Base-by-base conservation (phyloP, 2,888 invertebrate genomes). In the Acronicta psi region DNA sequence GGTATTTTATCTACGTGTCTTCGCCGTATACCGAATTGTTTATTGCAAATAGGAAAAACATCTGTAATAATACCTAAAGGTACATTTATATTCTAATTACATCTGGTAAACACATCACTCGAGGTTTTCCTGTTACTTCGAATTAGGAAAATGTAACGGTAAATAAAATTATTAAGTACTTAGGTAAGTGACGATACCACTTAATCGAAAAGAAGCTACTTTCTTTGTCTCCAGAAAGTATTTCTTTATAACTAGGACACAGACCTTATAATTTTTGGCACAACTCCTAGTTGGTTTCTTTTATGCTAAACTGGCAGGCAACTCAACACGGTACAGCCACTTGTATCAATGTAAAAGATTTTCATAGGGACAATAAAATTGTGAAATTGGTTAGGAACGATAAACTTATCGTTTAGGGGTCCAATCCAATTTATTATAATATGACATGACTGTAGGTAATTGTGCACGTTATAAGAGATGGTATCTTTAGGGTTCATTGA, bases 401-500 rank as follows among this genome's bases (percentile, higher is more conserved):
- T 62, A 64, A 74, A 73, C 46, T n/a, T 73, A 77, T 64, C 66
- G 73, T 69, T 67, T 61, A 69, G 61, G 61, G 70, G 62, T 62
- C 69, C 70, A 77, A 79, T 80, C 76, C 79, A 82, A 85, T 85
- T 85, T 83, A 81, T 83, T 76, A 76, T 77, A 76, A 77, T 75
- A 79, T 81, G 77, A 73, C 65, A n/a, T n/a, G n/a, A n/a, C n/a
- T n/a, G n/a, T n/a, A n/a, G 63, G 64, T 63, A 72, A 81, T 82
- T 79, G 74, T 73, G 77, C 63, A 54, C 71, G 69, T 40, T 72
- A 59, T 69, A 69, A 64, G 70, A 73, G 78, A 80, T 79, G 67
- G 69, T 74, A 80, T 76, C 73, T 80, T 72, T 75, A 59, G 66
- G 70, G 61, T 66, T 84, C 84, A 86, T 85, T 83, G 82, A 86